A percentile compares a stretch with the other conserved stretches of the same genome.
phyloP scores from a whole-genome alignment of 2,888 invertebrate species.

The Stramonita haemastoma region DNA sequence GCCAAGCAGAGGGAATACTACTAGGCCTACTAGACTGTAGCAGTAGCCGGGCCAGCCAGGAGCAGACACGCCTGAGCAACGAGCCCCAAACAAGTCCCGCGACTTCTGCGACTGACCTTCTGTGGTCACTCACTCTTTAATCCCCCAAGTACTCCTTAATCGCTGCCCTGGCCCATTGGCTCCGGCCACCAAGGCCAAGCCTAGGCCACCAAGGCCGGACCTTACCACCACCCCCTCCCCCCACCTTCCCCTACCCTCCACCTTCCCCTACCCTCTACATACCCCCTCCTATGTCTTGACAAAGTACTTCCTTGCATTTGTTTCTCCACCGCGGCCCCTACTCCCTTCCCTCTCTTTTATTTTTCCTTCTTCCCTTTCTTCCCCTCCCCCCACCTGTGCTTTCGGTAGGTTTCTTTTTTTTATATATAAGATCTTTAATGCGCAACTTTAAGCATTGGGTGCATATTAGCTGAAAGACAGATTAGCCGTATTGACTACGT shows the following conservation, averaged over 20 bases:
- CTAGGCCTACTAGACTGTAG: too few species aligned
- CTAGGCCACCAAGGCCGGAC: neutral
- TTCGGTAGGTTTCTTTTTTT: too few species aligned
- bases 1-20: too few species aligned
- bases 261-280: neutral
- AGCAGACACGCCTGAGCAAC: constrained; percentile 17
- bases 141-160: neutral
- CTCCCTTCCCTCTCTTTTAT: too few species aligned
- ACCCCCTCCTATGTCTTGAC: neutral
- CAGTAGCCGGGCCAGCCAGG: too few species aligned
- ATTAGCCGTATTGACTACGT: too few species aligned
- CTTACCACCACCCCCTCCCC: neutral
- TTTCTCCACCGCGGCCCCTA: neutral
- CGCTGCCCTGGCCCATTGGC: neutral
- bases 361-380: too few species aligned
- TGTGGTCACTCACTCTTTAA: constrained; percentile 34
- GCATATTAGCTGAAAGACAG: too few species aligned
- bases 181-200: neutral
- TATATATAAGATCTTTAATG: too few species aligned
- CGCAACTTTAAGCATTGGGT: too few species aligned
- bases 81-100: constrained; percentile 8
- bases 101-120: constrained; percentile 24
- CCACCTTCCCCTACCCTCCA: neutral
- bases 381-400: too few species aligned
- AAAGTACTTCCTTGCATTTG: neutral